Evolutionary conservation across 2,113 vertebrate species (phyloP), one percentile per base, ranked within the genome.

Genomic region (Peromyscus polionotus): DNA sequence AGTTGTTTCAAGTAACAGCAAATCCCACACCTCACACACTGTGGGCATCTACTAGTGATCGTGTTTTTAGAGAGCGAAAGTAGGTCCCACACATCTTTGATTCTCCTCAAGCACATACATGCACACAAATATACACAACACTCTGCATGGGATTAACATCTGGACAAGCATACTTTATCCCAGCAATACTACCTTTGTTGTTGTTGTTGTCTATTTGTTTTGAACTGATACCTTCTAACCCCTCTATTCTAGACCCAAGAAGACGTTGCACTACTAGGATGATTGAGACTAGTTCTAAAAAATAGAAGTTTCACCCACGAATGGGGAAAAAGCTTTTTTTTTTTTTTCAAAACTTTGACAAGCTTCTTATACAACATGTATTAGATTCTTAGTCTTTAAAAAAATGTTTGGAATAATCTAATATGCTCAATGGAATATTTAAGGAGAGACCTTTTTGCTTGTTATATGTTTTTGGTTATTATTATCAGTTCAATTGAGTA

Each of bases 211-310:
- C 59, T n/a, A 16, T n/a, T 36, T 72, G 36, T 39, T 72, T 84
- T 45, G 20, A 26, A 95, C 22, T 73, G 16, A 95, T 96, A 59
- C 75, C 42, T 94, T 88, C 90, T 77, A 96, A 93, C 36, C 11
- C 0, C 11, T 96, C 59, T 75, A 48, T 87, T 45, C n/a, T 67
- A 75, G 20, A 95, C 7, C 42, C 9, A 54, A 95, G 14, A 13
- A 92, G 28, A 88, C 39, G 5, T 92, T 92, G 42, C 83, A 67
- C 17, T 84, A 81, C 51, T 81, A 90, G 92, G 36, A 63, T 95
- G 80, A 86, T 61, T 57, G 42, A 93, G 36, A 14, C 12, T 91
- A 94, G 89, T 92, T 97, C 92, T 94, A 81, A 88, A 90, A 72
- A 83, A 79, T 95, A 61, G 77, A 94, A 42, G 77, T 85, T 92